Base-by-base conservation (phyloP, 1,140 invertebrate species). In the Manduca sexta region DNA sequence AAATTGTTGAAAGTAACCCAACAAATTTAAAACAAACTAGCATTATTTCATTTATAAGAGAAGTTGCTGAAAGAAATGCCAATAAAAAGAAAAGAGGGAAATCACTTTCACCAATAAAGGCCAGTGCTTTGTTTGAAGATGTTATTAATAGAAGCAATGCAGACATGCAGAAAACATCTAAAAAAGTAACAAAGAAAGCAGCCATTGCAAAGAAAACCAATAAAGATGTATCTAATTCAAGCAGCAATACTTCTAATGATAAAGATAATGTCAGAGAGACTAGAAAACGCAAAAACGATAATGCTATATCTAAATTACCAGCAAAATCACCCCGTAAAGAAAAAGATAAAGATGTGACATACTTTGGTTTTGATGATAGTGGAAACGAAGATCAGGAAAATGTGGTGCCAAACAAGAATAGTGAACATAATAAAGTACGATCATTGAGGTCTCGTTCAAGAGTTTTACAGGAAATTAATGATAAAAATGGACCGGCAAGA, bases 361-460 rank as follows among this genome's bases (percentile, higher is more conserved):
- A 65, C 42, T 85, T 83, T 73, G 82, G 82, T 7, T 85, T 85
- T 71, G 73, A 85, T 72, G 74, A 85, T 8, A 78, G 43, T 56
- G 75, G 72, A 33, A 56, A 55, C 44, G 37, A 52, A 30, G 65
- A 83, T 46, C 73, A 71, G 49, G 81, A 85, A 43, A 83, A 85
- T 73, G 49, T 75, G 13, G 74, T 71, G n/a, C 79, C 77, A 16
- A 31, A 55, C 3, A 78, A 77, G 52, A 59, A 51, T 50, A 57
- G 56, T 45, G 45, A 49, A 52, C 66, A 70, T 43, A 17, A 29
- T 18, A 65, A 48, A 48, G 29, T 52, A 2, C 42, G 53, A 43
- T 52, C 59, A 15, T 55, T 78, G 29, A 64, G 67, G 51, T 46
- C 67, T 21, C 43, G 65, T n/a, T 48, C 65, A 3, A 70, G 73